Percentiles rank a stretch among this genome's conserved stretches.
Conservation (phyloP, 2,888 invertebrate species). For the Drosophila yooni region DNA sequence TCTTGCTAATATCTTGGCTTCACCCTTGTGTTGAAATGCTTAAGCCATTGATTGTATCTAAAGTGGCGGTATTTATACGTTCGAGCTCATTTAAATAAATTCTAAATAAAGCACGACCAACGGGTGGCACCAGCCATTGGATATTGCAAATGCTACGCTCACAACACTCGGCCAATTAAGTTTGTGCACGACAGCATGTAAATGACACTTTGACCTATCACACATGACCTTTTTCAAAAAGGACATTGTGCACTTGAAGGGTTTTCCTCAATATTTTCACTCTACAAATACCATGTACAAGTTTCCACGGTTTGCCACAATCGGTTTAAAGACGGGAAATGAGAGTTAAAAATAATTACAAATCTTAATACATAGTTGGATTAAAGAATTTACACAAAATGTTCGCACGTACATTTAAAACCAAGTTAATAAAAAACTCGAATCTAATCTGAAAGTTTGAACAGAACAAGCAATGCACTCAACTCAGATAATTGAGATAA, state of each 20-base stretch:
- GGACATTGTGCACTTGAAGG: constrained; percentile 20
- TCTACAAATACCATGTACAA: not conserved
- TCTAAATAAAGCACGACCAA: constrained; percentile 73
- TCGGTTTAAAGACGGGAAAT: not conserved
- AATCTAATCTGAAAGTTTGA: not conserved
- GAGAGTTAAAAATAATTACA: not conserved
- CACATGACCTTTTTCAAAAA: constrained; percentile 40
- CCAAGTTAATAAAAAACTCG: not conserved
- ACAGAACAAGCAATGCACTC: not conserved
- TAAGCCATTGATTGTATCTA: constrained; percentile 80
- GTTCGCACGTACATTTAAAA: not conserved
- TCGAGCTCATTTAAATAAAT: constrained; percentile 77
- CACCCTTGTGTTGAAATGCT: constrained; percentile 74
- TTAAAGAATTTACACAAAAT: not conserved
- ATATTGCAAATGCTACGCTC: constrained; percentile 26
- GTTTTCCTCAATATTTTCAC: constrained; percentile 6
- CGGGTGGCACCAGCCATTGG: constrained; percentile 31
- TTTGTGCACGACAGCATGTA: constrained; percentile 61
- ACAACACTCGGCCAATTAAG: constrained; percentile 70
- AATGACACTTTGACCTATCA: constrained; percentile 65
- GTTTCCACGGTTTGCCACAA: not conserved
- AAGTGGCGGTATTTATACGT: constrained; percentile 80
- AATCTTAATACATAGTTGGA: not conserved
- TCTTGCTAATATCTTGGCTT: constrained; percentile 64
- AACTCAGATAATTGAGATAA: not conserved